Evolutionary conservation across 2,888 invertebrate genomes (phyloP).

Genomic region (Caenorhabditis becei): DNA sequence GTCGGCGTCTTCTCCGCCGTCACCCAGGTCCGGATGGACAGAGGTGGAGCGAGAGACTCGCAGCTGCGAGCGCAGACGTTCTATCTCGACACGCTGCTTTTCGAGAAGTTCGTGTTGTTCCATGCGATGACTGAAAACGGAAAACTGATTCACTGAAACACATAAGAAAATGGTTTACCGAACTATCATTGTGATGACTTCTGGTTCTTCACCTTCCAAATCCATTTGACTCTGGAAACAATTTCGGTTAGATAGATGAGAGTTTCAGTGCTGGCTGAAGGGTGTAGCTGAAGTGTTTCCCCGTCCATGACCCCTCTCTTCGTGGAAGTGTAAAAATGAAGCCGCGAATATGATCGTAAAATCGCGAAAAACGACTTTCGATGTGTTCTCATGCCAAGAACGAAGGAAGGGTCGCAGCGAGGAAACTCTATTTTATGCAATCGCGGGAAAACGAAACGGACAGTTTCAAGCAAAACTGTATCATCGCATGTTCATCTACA

Average conservation of each 20-base stretch:
- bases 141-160: background rate
- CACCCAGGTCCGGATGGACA: constrained; percentile 47
- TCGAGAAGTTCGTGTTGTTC: constrained; percentile 65
- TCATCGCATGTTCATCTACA: no score
- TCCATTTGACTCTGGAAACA: constrained; percentile 57
- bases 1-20: constrained; percentile 21
- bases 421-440: background rate
- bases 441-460: background rate
- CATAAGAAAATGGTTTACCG: constrained; percentile 16
- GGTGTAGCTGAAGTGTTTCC: background rate
- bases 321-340: constrained; percentile 18
- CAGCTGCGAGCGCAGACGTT: constrained; percentile 55
- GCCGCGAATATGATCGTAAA: constrained; percentile 36
- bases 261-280: background rate
- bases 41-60: constrained; percentile 47
- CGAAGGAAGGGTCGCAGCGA: background rate
- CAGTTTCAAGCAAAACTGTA: no score
- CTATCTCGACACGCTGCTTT: constrained; percentile 66
- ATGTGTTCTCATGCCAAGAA: background rate
- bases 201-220: constrained; percentile 62
- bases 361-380: background rate
- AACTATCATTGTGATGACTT: constrained; percentile 59
- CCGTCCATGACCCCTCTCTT: constrained; percentile 17
- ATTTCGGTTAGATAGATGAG: no score
- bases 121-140: constrained; percentile 59